Percentiles rank a stretch among this genome's conserved stretches.
phyloP scores from a whole-genome alignment of 2,113 vertebrate genomes.

The Syngnathus scovelli region DNA sequence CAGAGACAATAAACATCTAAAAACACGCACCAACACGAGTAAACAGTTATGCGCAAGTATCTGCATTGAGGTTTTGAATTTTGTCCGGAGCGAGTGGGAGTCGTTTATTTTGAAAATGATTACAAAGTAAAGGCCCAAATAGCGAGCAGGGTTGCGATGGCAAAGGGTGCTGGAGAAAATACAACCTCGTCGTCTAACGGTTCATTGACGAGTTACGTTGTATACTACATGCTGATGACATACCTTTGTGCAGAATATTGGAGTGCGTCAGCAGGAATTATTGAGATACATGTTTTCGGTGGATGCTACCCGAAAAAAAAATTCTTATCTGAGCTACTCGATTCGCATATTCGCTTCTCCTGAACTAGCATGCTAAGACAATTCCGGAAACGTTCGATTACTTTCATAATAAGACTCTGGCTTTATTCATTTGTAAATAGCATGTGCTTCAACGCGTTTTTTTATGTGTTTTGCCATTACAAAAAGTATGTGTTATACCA shows the following conservation, averaged over 20 bases:
- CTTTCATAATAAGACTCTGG: slow-evolving; percentile 41
- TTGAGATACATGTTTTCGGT: neutral
- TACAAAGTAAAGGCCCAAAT: slow-evolving; percentile 37
- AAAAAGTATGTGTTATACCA: too few species aligned
- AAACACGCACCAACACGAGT: neutral
- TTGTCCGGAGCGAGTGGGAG: neutral
- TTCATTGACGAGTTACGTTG: slow-evolving; percentile 13
- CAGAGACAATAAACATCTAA: neutral
- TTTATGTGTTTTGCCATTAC: neutral
- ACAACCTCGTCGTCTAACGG: slow-evolving; percentile 18
- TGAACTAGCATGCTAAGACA: slow-evolving; percentile 6
- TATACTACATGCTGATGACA: neutral
- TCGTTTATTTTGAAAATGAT: slow-evolving; percentile 2
- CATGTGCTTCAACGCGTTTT: neutral
- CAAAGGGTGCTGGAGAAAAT: slow-evolving; percentile 18
- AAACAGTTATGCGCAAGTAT: neutral
- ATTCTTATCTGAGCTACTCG: slow-evolving; percentile 9
- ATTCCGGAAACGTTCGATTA: neutral
- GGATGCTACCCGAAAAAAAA: neutral
- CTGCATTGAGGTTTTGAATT: too few species aligned
- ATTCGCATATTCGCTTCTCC: slow-evolving; percentile 19
- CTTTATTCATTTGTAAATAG: neutral
- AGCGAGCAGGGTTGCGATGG: slow-evolving; percentile 10
- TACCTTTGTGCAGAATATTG: slow-evolving; percentile 8
- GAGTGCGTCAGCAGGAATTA: neutral